Evolutionary conservation across 2,797 vertebrate species (phyloP), one percentile per base, ranked within the genome.

Genomic region (Hirundo rustica): DNA sequence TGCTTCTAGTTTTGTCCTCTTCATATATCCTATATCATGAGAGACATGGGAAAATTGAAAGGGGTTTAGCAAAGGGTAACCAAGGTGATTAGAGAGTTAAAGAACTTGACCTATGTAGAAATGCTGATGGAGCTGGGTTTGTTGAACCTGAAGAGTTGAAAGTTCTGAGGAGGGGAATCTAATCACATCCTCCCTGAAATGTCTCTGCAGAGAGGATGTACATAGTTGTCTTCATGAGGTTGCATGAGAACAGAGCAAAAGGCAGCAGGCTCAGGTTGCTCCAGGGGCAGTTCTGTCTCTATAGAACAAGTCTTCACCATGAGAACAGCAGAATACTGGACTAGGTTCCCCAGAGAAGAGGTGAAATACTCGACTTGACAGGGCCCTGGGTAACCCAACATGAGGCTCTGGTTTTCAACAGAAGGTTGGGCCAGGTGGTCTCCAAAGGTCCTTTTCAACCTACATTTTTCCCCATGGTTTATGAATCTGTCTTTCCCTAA

Each of bases 21-120:
- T 45, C 21, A 7, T 27, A 6, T 58, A 7, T 55, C 5, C 50
- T 23, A 15, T 13, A 25, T 79, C 8, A 15, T 36, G 26, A 47
- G 25, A 66, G 60, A 48, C 3, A 7, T 13, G 26, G 11, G 6
- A 74, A 50, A 42, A 38, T 27, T 38, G 40, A 42, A 26, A 14
- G 5, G 9, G 4, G 1, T 57, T 48, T 64, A 51, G 27, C 11
- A 4, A 70, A 22, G 57, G 11, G 13, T 17, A 25, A 22, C 27
- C 27, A 50, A 30, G 10, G 23, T 83, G 16, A 25, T 44, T 16
- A 45, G 14, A 45, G 38, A 8, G 1, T 38, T 64, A 25, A 10
- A 25, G 12, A n/a, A 3, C 23, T 62, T 48, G 11, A n/a, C 23
- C n/a, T 21, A 3, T 0, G 0, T 32, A 13, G 30, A 45, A 89